These are phyloP conservation scores for Centropyge bicolor DNA, from an alignment of 2,797 vertebrate genomes.

Conservation along the genomic window DNA sequence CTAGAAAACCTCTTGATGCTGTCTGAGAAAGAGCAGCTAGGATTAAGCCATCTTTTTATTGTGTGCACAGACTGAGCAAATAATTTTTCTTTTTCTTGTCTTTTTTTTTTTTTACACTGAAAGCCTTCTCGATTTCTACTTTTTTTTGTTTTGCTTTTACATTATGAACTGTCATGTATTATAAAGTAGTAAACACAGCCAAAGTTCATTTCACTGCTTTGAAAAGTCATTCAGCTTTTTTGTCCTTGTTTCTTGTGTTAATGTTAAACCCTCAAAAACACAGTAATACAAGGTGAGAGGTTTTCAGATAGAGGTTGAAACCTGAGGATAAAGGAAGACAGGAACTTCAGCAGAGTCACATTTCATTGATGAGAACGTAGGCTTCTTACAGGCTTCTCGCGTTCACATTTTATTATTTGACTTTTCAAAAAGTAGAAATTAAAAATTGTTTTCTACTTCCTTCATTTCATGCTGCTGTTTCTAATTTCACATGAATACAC, in stretches of 20 bases:
- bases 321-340: background rate
- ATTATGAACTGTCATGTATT: background rate
- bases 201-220: background rate
- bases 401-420: background rate
- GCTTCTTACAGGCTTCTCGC: background rate
- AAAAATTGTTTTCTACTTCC: slow-evolving; percentile 8
- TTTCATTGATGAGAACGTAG: background rate
- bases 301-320: background rate
- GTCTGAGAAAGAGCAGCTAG: too few relatives aligned
- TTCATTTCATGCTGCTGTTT: background rate
- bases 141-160: background rate
- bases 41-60: background rate
- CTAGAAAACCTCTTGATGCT: background rate
- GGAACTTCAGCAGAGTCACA: background rate
- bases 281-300: background rate
- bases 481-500: background rate
- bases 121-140: too few relatives aligned
- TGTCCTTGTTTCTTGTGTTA: background rate
- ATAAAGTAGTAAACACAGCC: background rate
- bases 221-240: too few relatives aligned
- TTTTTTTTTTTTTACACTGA: background rate
- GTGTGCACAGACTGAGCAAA: background rate
- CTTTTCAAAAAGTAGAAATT: background rate
- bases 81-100: too few relatives aligned
- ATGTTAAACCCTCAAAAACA: background rate